phyloP scores from a whole-genome alignment of 1,140 invertebrate genomes.

The Saxidomus purpurata region DNA sequence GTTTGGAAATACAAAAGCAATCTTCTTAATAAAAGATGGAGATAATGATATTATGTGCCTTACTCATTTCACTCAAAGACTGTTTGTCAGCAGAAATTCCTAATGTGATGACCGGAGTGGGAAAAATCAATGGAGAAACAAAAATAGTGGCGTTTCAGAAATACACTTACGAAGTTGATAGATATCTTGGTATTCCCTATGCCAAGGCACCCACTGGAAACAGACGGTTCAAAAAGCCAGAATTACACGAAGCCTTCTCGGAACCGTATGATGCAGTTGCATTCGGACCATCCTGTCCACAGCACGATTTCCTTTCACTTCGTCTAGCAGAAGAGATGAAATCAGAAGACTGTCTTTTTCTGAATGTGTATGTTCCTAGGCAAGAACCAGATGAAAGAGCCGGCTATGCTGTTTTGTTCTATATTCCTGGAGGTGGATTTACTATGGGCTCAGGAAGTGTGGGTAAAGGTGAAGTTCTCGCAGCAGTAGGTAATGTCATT shows the following conservation, averaged over 20 bases:
- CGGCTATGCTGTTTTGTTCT: conserved; percentile 69
- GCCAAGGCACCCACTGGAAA: conserved; percentile 72
- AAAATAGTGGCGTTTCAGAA: neutral
- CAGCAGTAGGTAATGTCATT: conserved; percentile 85
- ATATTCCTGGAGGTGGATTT: conserved; percentile 75
- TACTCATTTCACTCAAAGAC: neutral
- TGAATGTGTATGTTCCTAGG: conserved; percentile 95
- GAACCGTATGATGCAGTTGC: conserved; percentile 54
- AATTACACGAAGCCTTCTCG: conserved; percentile 48
- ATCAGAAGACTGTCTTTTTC: conserved; percentile 96
- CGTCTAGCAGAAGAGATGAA: neutral
- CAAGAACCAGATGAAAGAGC: conserved; percentile 35
- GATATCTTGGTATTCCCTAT: conserved; percentile 69
- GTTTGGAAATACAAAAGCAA: too few species aligned
- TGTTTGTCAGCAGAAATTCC: neutral
- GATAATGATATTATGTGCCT: too few species aligned
- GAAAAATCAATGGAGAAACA: conserved; percentile 5
- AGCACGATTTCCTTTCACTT: neutral
- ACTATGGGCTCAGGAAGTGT: conserved; percentile 74
- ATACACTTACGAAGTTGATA: neutral
- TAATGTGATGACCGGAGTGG: neutral
- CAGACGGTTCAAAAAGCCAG: conserved; percentile 68
- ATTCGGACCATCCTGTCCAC: conserved; percentile 62
- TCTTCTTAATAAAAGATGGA: too few species aligned
- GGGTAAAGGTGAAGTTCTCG: conserved; percentile 76